A percentile compares a stretch with the other conserved stretches of the same genome.
These are phyloP conservation scores for Sitobion miscanthi DNA, from an alignment of 1,140 invertebrate genomes.

Conservation along the genomic window DNA sequence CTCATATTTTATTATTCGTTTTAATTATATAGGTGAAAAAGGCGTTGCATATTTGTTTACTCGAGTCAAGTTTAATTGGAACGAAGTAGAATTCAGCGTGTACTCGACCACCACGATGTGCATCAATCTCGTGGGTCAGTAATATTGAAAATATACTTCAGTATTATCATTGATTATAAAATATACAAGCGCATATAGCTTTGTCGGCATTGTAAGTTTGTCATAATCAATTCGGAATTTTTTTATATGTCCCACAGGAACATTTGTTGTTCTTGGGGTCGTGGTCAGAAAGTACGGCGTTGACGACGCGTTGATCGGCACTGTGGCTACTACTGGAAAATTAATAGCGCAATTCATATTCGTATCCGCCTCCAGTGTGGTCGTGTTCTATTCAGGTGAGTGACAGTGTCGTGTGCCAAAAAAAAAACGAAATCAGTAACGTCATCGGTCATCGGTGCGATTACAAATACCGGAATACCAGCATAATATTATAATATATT, in stretches of 20 bases:
- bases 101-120: constrained; percentile 47
- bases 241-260: neutral
- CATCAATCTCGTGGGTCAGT: constrained; percentile 50
- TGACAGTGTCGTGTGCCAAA: neutral
- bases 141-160: neutral
- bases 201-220: neutral
- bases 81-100: constrained; percentile 53
- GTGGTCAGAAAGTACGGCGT: constrained; percentile 6
- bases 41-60: constrained; percentile 54
- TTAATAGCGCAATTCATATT: constrained; percentile 20
- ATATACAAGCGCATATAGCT: neutral
- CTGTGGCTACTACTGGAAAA: constrained; percentile 23
- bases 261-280: constrained; percentile 20
- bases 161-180: neutral
- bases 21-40: constrained; percentile 42
- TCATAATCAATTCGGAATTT: neutral
- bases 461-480: neutral
- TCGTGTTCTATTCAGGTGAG: constrained; percentile 18
- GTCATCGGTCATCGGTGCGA: neutral
- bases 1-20: neutral
- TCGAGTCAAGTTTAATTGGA: constrained; percentile 55
- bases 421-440: neutral
- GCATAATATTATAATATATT: neutral
- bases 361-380: neutral
- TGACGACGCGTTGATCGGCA: constrained; percentile 31